These are phyloP conservation scores for Lipophrys pholis DNA, from an alignment of 2,113 vertebrate genomes.

Conservation along the genomic window DNA sequence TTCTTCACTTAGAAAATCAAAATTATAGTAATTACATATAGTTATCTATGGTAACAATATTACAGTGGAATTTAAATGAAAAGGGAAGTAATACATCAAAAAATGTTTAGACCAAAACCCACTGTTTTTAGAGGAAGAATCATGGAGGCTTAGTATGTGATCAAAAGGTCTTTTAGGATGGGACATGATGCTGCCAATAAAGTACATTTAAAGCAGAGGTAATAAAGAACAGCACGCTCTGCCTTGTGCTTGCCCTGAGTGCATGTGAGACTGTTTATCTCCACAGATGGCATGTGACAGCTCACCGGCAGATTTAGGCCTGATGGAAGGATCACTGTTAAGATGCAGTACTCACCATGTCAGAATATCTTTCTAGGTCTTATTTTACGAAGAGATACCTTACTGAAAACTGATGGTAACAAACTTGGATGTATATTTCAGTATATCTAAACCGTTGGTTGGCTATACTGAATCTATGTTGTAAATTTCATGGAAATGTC, in stretches of 20 bases:
- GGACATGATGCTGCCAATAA: too few species aligned
- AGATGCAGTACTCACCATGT: slow-evolving; percentile 10
- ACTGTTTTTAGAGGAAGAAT: background rate
- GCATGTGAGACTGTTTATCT: slow-evolving; percentile 73
- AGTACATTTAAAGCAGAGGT: slow-evolving; percentile 4
- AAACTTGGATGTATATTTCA: background rate
- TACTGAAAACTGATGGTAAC: background rate
- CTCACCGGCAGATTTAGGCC: slow-evolving; percentile 48
- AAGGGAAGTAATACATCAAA: background rate
- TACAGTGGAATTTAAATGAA: background rate
- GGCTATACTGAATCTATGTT: background rate
- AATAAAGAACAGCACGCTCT: slow-evolving; percentile 71
- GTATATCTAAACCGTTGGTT: background rate
- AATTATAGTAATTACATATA: too few species aligned
- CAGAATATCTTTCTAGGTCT: background rate
- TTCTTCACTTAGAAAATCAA: too few species aligned
- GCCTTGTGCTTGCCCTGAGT: slow-evolving; percentile 60
- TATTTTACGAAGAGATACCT: background rate
- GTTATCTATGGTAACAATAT: too few species aligned
- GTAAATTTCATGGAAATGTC: background rate
- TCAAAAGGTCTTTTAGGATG: slow-evolving; percentile 9
- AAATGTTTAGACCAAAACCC: background rate
- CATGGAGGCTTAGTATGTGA: background rate
- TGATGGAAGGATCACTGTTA: slow-evolving; percentile 60
- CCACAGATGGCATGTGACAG: slow-evolving; percentile 74